Conservation (phyloP, 2,797 vertebrate species). For the Synaphobranchus kaupii region DNA sequence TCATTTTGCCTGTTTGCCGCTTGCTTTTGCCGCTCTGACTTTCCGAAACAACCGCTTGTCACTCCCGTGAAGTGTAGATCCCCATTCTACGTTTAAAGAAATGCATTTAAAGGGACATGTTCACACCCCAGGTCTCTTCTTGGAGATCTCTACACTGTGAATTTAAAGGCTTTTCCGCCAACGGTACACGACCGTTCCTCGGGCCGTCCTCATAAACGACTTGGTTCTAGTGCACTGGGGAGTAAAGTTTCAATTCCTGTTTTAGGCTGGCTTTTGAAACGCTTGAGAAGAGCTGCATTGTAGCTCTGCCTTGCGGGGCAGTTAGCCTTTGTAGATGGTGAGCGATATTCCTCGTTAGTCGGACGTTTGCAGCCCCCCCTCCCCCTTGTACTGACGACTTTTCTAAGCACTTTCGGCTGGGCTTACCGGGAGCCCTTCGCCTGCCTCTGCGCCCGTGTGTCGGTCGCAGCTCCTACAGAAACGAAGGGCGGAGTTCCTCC, state of each 20-base stretch:
- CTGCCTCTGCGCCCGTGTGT: background rate
- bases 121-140: background rate
- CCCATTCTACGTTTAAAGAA: background rate
- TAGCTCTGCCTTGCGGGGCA: background rate
- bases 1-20: background rate
- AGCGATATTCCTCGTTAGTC: background rate
- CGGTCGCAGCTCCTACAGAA: background rate
- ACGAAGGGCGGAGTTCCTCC: background rate
- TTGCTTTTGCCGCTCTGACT: background rate
- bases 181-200: background rate
- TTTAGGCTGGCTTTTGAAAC: background rate
- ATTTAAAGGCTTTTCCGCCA: background rate
- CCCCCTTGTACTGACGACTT: background rate
- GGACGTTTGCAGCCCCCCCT: background rate
- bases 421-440: background rate
- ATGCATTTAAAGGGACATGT: background rate
- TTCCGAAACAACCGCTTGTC: background rate
- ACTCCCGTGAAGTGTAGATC: background rate
- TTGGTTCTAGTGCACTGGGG: background rate
- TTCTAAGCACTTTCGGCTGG: no score
- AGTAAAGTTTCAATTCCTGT: background rate
- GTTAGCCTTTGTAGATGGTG: background rate
- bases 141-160: background rate
- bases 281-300: background rate
- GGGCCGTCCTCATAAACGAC: background rate